Base-by-base conservation (phyloP, 2,113 vertebrate species). In the Callopanchax toddi region DNA sequence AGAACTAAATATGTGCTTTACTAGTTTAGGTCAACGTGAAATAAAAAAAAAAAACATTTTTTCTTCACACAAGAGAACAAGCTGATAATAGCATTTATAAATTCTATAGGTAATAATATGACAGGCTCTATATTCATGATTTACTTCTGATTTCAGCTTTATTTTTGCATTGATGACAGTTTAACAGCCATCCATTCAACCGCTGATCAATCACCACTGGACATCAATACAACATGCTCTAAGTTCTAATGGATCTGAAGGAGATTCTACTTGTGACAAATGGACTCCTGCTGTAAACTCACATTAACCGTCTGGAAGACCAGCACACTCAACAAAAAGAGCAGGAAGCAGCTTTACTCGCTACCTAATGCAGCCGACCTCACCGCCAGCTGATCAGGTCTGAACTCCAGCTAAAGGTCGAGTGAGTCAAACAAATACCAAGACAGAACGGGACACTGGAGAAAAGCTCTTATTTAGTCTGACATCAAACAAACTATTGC, bases 161-260 rank as follows among this genome's bases (percentile, higher is more conserved):
- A 18, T 22, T 70, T 18, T 50, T 21, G 46, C 37, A 54, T 70
- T 75, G 66, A 77, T 15, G 18, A 63, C 50, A 54, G 21, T 37
- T 12, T 60, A 70, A 69, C 29, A 53, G 39, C 45, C 54, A 56
- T 68, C 55, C 67, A 60, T 56, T 71, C 43, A 72, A 60, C 44
- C 59, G 52, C 54, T 17, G 50, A 70, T 59, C 57, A 69, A 48
- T 57, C 59, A 54, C 71, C 59, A 46, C 58, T 70, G 60, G 6
- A 76, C 72, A 70, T 84, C 75, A 54, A 83, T 78, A 73, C 59
- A 70, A 71, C 62, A 17, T 55, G 58, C 74, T 71, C 64, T 67
- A 49, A 79, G 67, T 71, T 69, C 61, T 87, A 88, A 89, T 89
- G 86, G 85, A 20, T 46, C 42, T 43, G 43, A 64, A 53, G 63